These are phyloP conservation scores for Clunio marinus DNA, from an alignment of 2,888 invertebrate genomes.

Conservation along the genomic window DNA sequence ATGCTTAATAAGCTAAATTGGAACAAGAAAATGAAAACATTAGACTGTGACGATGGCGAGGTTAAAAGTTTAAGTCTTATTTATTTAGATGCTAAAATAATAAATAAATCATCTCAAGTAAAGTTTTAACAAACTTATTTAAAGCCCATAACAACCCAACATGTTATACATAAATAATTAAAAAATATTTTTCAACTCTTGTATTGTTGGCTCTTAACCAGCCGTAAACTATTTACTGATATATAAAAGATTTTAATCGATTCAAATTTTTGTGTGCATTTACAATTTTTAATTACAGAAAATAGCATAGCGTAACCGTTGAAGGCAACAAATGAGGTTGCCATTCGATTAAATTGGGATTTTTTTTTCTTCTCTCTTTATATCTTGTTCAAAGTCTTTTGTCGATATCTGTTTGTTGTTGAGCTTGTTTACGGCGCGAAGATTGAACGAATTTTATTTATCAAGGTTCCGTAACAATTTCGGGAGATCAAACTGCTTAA, in stretches of 20 bases:
- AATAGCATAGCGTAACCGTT: conserved; percentile 30
- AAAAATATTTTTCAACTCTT: conserved; percentile 9
- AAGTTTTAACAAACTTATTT: neutral
- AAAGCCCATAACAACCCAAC: neutral
- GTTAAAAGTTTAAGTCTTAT: too few relatives aligned
- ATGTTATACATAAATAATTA: conserved; percentile 13
- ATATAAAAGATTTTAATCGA: conserved; percentile 37
- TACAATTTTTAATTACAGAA: conserved; percentile 39
- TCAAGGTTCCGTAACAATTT: conserved; percentile 8
- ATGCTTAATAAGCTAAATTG: neutral
- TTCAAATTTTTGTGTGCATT: conserved; percentile 37
- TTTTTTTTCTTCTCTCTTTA: neutral
- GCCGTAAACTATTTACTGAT: conserved; percentile 23
- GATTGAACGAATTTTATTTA: conserved; percentile 1
- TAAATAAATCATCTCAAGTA: too few relatives aligned
- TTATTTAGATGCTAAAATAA: too few relatives aligned
- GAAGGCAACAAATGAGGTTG: conserved; percentile 35
- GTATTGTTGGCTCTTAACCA: conserved; percentile 11
- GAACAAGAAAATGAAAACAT: neutral
- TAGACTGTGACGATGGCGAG: too few relatives aligned
- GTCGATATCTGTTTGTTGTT: neutral
- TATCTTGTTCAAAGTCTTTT: neutral
- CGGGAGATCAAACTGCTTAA: neutral
- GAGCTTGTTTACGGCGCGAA: neutral
- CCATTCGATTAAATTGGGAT: conserved; percentile 12